Evolutionary conservation across 2,797 vertebrate species (phyloP).

Genomic region (Sarcoramphus papa): DNA sequence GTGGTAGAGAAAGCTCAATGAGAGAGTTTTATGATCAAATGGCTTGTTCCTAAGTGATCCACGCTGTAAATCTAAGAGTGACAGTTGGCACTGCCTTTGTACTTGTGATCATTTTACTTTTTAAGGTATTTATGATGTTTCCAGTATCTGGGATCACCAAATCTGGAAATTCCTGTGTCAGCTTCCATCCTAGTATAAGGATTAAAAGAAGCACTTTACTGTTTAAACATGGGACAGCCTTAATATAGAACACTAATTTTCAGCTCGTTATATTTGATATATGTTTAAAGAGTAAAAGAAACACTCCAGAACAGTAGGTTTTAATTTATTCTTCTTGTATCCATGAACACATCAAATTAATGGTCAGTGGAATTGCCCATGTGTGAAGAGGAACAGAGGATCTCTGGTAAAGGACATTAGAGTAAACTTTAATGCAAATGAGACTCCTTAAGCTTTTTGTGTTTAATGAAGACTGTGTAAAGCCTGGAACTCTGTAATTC

Average conservation of each 20-base stretch:
- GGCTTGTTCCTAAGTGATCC: neutral
- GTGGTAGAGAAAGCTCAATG: neutral
- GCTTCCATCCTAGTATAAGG: neutral
- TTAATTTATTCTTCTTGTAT: neutral
- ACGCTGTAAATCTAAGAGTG: neutral
- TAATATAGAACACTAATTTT: neutral
- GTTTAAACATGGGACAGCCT: neutral
- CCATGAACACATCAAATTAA: neutral
- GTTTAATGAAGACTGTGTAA: neutral
- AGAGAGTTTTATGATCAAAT: neutral
- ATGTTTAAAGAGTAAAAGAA: neutral
- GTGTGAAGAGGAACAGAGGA: neutral
- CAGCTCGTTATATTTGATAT: neutral
- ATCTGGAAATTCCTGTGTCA: neutral
- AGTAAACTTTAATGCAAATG: neutral
- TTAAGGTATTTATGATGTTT: neutral
- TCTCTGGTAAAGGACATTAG: neutral
- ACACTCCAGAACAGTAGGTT: neutral
- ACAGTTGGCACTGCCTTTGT: neutral
- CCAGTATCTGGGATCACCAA: neutral
- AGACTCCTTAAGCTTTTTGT: neutral
- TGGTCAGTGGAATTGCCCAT: neutral
- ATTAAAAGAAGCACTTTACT: neutral
- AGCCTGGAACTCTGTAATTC: neutral
- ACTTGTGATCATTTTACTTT: neutral